A percentile compares a stretch with the other conserved stretches of the same genome.
Conservation (phyloP, 2,113 vertebrate species). For the Hymenochirus boettgeri region DNA sequence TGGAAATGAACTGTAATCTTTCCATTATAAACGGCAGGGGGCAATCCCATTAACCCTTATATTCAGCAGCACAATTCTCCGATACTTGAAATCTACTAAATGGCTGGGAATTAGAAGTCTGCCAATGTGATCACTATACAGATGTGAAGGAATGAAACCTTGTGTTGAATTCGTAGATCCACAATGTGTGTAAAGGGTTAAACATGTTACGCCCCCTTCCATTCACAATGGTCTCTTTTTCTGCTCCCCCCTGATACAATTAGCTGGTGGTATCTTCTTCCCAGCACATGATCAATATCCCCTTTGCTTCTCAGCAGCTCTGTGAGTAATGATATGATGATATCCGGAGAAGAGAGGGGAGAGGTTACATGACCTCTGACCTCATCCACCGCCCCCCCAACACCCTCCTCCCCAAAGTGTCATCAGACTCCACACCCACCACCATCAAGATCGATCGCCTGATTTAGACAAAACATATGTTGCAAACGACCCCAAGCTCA, state of each 20-base stretch:
- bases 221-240: neutral
- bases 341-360: neutral
- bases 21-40: too few species aligned
- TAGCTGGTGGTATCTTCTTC: constrained; percentile 18
- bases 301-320: constrained; percentile 3
- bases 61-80: too few species aligned
- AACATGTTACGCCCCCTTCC: neutral
- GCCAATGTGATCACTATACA: too few species aligned
- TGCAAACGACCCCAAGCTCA: constrained; percentile 67
- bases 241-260: constrained; percentile 16
- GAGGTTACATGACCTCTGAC: neutral
- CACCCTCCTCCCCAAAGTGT: neutral
- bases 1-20: too few species aligned
- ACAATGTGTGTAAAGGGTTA: too few species aligned
- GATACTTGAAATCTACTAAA: too few species aligned
- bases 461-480: constrained; percentile 76
- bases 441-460: constrained; percentile 77
- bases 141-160: too few species aligned
- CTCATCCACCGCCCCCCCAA: neutral
- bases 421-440: constrained; percentile 27
- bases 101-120: too few species aligned
- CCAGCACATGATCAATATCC: constrained; percentile 31
- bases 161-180: too few species aligned
- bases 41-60: too few species aligned
- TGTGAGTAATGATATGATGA: constrained; percentile 22